phyloP scores from a whole-genome alignment of 1,140 invertebrate species.

The Batillaria attramentaria region DNA sequence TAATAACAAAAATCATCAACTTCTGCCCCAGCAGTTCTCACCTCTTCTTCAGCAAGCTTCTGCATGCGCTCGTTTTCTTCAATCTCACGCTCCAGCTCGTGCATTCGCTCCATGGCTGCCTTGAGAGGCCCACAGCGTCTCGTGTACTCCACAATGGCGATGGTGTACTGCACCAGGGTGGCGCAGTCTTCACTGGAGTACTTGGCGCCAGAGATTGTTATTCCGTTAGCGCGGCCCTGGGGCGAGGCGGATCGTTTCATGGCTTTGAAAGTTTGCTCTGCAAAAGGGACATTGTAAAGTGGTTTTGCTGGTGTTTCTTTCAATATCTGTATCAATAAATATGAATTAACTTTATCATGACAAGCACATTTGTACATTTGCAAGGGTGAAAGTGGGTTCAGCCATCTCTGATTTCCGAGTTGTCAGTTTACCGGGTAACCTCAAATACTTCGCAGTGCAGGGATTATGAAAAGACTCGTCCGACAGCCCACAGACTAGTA shows the following conservation, averaged over 20 bases:
- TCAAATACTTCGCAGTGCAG: no score
- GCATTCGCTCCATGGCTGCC: conserved; percentile 60
- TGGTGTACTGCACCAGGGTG: conserved; percentile 70
- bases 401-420: no score
- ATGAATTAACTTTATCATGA: no score
- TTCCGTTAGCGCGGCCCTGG: conserved; percentile 58
- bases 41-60: conserved; percentile 65
- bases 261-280: conserved; percentile 43
- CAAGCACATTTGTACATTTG: no score
- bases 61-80: conserved; percentile 69
- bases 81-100: conserved; percentile 69
- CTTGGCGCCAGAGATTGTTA: conserved; percentile 68
- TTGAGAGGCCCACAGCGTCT: conserved; percentile 67
- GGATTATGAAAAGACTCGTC: no score
- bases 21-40: conserved; percentile 31
- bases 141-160: conserved; percentile 72
- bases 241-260: conserved; percentile 60
- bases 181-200: conserved; percentile 72
- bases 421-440: no score
- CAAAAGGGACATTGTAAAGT: not conserved
- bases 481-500: no score
- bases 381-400: no score
- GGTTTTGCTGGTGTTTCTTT: no score
- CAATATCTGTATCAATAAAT: no score
- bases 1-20: not conserved